Evolutionary conservation across 37 sponge, comb jelly and placozoan species (phyloP).

Genomic region (Petrosia ficiformis): DNA sequence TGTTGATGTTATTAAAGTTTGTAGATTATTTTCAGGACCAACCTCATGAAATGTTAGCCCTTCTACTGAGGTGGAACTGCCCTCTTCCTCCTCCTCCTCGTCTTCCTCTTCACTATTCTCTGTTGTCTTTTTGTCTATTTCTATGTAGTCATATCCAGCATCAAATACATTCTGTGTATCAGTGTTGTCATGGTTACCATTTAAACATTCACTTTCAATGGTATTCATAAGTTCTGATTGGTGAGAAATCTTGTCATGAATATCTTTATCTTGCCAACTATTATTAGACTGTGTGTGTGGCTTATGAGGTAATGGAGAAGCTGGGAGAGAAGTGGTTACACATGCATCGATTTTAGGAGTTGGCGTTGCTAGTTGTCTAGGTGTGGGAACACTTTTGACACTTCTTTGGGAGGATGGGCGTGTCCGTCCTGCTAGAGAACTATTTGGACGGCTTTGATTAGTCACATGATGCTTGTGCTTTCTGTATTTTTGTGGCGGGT

Average conservation of each 20-base stretch:
- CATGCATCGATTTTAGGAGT: not conserved
- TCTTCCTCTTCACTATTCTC: not conserved
- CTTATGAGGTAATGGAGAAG: not conserved
- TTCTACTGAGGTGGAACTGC: constrained; percentile 7
- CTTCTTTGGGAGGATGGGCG: not conserved
- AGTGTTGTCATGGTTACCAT: not conserved
- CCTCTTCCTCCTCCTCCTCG: not conserved
- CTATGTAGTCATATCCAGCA: not conserved
- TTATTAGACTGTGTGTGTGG: not conserved
- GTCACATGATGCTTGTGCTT: not conserved
- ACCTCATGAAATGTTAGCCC: constrained; percentile 43
- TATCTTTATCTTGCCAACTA: no score
- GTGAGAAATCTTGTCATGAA: not conserved
- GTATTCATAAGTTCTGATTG: not conserved
- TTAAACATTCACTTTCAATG: not conserved
- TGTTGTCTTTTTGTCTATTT: not conserved
- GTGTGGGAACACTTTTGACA: constrained; percentile 4
- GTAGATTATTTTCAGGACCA: constrained; percentile 14
- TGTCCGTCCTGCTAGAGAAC: constrained; percentile 1
- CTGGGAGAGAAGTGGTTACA: not conserved
- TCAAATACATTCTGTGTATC: not conserved
- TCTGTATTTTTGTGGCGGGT: constrained; percentile 14
- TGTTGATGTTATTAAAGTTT: not conserved
- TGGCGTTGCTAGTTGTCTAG: not conserved
- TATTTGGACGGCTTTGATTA: not conserved